These are phyloP conservation scores for Pygoscelis antarcticus DNA, from an alignment of 2,113 vertebrate species.

Conservation along the genomic window DNA sequence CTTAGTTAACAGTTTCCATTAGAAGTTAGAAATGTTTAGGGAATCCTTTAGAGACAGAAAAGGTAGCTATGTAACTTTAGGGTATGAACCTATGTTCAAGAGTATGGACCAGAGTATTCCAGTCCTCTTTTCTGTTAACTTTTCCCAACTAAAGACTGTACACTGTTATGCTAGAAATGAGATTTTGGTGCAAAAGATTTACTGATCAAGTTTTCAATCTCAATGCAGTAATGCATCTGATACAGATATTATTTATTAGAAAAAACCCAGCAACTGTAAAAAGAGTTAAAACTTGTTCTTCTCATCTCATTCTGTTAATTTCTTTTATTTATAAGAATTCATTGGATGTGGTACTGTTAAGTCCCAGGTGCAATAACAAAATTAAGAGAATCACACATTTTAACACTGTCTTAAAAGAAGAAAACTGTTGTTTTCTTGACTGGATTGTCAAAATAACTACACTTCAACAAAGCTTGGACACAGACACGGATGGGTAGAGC, in stretches of 20 bases:
- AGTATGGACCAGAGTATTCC: accelerated
- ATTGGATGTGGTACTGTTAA: not conserved
- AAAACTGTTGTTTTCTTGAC: not conserved
- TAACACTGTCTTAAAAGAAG: not conserved
- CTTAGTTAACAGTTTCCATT: not conserved
- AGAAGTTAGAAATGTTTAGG: not conserved
- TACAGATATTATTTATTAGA: not conserved
- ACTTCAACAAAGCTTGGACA: not conserved
- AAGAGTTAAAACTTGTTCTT: not conserved
- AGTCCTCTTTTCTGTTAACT: not conserved
- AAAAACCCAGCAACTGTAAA: not conserved
- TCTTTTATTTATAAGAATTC: not conserved
- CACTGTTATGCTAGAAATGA: not conserved
- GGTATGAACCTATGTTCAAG: not conserved
- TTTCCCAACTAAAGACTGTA: not conserved
- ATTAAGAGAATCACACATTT: not conserved
- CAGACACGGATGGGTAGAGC: accelerated
- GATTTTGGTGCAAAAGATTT: not conserved
- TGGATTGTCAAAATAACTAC: not conserved
- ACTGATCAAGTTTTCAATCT: not conserved
- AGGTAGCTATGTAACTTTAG: not conserved
- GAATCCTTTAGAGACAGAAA: not conserved
- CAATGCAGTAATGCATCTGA: not conserved
- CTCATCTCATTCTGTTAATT: not conserved
- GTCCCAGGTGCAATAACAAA: not conserved